phyloP scores from a whole-genome alignment of 2,888 invertebrate genomes.

The Oligia latruncula region DNA sequence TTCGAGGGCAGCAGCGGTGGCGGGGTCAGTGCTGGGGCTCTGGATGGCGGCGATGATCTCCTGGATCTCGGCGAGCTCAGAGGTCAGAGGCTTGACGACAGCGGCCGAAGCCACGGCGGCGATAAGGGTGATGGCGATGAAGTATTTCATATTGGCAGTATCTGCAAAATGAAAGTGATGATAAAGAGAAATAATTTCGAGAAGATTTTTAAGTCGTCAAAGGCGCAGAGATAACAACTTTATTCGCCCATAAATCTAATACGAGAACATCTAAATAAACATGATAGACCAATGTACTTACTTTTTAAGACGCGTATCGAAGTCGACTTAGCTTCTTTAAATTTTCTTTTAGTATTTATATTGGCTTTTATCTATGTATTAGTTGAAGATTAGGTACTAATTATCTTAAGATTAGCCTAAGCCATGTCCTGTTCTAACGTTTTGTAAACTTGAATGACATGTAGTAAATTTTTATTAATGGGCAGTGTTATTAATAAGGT shows the following conservation, averaged over 20 bases:
- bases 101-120: slow-evolving; percentile 78
- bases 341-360: slow-evolving; percentile 38
- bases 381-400: slow-evolving; percentile 17
- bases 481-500: not conserved
- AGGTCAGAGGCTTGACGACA: slow-evolving; percentile 62
- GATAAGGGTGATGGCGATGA: slow-evolving; percentile 78
- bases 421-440: slow-evolving; percentile 4
- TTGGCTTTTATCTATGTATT: slow-evolving; percentile 18
- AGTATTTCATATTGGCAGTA: slow-evolving; percentile 79
- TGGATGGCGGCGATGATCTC: slow-evolving; percentile 78
- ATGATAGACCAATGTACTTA: slow-evolving; percentile 22
- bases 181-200: not conserved
- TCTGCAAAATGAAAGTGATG: slow-evolving; percentile 56
- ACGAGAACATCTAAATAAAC: not conserved
- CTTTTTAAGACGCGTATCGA: slow-evolving; percentile 50
- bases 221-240: not conserved
- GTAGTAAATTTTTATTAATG: not conserved
- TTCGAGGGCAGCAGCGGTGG: slow-evolving; percentile 73
- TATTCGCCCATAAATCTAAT: not conserved
- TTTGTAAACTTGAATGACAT: slow-evolving; percentile 21
- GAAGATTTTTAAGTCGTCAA: not conserved
- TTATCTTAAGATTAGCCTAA: slow-evolving; percentile 37
- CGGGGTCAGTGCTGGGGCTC: slow-evolving; percentile 55
- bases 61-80: slow-evolving; percentile 68
- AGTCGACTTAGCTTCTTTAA: slow-evolving; percentile 44